Base-by-base conservation (phyloP, 2,888 invertebrate genomes). In the Slavum lentiscoides region DNA sequence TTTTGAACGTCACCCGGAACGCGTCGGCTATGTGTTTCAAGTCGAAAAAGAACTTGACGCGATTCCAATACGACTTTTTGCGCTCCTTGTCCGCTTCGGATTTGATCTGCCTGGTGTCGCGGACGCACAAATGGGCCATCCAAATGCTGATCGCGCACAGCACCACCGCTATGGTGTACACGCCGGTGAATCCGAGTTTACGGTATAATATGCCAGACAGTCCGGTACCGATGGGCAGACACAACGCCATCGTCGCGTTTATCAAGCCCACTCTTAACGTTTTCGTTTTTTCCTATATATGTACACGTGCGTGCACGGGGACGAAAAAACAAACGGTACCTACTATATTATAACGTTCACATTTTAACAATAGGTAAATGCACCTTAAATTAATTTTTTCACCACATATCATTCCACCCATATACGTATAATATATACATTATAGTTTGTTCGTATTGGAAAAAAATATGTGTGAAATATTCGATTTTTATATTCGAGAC, bases 181-280 rank as follows among this genome's bases (percentile, higher is more conserved):
- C 92, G 66, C 94, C 94, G 85, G 94, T 94, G 85, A 94, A 91
- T n/a, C 85, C 85, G 21, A 85, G 83, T 69, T 83, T 76, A 68
- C 84, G 84, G 83, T 84, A 84, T 83, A 96, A 88, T 80, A 94
- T 90, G 0, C 96, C 96, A 85, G 95, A 95, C 5, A 94, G 88
- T 8, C 95, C 94, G 85, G 95, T 92, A 21, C 96, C 96, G 13
- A 96, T 90, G 0, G 96, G 95, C 81, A 95, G 92, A 43, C 96
- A 95, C 72, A 96, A 88, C 1, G 95, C 95, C 84, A 94, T 92
- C 86, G 95, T 95, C 9, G 95, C 90, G 87, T 96, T 96, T 83
- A 95, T 92, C 75, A 96, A 91, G 53, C 95, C 95, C 84, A 96
- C 94, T 83, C 96, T 88, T 74, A 94, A 88, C 43, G 96, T 96